Base-by-base conservation (phyloP, 2,888 invertebrate species). In the Synergus itoensis region DNA sequence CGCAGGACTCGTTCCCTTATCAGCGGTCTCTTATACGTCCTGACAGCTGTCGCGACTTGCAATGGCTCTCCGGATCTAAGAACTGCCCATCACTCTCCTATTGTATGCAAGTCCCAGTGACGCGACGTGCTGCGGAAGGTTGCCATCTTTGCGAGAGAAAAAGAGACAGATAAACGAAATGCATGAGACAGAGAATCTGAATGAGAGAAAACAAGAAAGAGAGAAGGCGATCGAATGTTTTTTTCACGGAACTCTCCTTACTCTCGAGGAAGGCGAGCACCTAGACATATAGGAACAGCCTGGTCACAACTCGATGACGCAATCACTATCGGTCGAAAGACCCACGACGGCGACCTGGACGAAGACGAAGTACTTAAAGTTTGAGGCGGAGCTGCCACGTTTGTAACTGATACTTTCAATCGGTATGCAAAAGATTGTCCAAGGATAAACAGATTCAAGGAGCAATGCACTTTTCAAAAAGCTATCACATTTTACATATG, bases 21-120 rank as follows among this genome's bases (percentile, higher is more conserved):
- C 78, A 78, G 78, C 78, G 67, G 45, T 60, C 73, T 62, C 60
- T 76, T 76, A 41, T 76, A 77, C 62, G 21, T 63, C 76, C 76
- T 60, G 76, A 76, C 76, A 76, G 67, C 65, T 77, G 77, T 67
- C 67, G 82, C 79, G 82, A 83, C 76, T 79, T 76, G 79, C 82
- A 76, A 81, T 82, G 78, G 80, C 77, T 80, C 76, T 76, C 79
- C 78, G 79, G 41, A 40, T 62, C 76, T 45, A 28, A 77, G 77
- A 77, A 77, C 48, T 64, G 77, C 48, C 77, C 77, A 77, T 77
- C 77, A 77, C 77, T 64, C 77, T 63, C 64, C 77, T 77, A 64
- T 64, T 77, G 64, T 76, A 76, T 76, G 76, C 76, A 76, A 62
- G 76, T 62, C 76, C 36, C 63, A 43, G 43, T 60, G 62, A 63